phyloP scores from a whole-genome alignment of 2,113 vertebrate species.

The Etia nguti region DNA sequence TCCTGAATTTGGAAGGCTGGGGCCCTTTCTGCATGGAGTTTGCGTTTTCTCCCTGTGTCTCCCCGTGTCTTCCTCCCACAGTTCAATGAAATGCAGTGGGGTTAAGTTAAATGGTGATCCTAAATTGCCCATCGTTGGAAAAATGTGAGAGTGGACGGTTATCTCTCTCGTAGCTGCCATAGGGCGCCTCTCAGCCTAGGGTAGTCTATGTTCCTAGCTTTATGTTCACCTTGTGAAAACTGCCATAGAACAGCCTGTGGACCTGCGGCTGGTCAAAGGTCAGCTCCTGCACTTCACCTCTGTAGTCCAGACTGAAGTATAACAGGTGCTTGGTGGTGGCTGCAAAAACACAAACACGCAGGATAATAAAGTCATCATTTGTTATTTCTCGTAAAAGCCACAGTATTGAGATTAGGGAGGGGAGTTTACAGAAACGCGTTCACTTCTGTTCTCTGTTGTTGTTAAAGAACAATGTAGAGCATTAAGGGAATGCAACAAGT shows the following conservation, averaged over 20 bases:
- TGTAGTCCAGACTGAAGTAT: conserved; percentile 87
- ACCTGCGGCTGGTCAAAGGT: conserved; percentile 87
- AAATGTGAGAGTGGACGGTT: not conserved
- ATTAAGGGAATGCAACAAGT: not conserved
- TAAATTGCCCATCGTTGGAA: not conserved
- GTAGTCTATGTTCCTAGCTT: not conserved
- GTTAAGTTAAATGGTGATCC: not conserved
- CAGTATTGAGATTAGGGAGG: not conserved
- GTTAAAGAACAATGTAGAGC: not conserved
- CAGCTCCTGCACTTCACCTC: conserved; percentile 82
- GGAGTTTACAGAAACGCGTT: not conserved
- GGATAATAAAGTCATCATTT: not conserved
- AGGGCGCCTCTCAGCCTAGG: not conserved
- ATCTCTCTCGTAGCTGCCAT: not conserved
- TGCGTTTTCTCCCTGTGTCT: too few relatives aligned
- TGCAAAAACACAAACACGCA: conserved; percentile 25
- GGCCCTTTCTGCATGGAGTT: too few relatives aligned
- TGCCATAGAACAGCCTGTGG: conserved; percentile 89
- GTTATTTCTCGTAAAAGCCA: not conserved
- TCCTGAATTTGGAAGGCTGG: too few relatives aligned
- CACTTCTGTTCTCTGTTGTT: not conserved
- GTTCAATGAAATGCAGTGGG: not conserved
- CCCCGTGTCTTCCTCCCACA: not conserved
- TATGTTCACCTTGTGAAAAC: conserved; percentile 88
- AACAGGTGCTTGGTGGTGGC: conserved; percentile 81